These are phyloP conservation scores for Chrysopilus asiliformis DNA, from an alignment of 2,888 invertebrate genomes.

Conservation along the genomic window DNA sequence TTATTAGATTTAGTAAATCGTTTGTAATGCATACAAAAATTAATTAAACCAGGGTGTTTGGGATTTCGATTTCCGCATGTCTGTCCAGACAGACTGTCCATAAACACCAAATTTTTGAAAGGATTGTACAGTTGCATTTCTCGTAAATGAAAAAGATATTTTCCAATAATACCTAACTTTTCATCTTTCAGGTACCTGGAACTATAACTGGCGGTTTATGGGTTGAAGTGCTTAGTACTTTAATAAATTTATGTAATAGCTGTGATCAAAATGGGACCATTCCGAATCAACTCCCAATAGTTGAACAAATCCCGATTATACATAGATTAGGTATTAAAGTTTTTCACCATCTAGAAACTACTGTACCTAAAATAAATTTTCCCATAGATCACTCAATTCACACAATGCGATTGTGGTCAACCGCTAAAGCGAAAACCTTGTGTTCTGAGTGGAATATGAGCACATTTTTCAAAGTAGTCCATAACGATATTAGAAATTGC, in stretches of 20 bases:
- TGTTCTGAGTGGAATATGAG: conserved; percentile 64
- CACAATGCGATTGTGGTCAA: conserved; percentile 64
- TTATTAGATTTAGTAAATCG: too few relatives aligned
- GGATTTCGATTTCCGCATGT: conserved; percentile 11
- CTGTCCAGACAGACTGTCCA: too few relatives aligned
- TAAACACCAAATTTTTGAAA: too few relatives aligned
- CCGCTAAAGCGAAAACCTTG: conserved; percentile 54
- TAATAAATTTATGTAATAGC: conserved; percentile 59
- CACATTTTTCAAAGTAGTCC: conserved; percentile 55
- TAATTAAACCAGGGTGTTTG: too few relatives aligned
- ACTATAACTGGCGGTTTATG: conserved; percentile 30
- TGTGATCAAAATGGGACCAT: conserved; percentile 63
- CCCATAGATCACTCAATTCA: conserved; percentile 62
- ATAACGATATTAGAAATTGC: conserved; percentile 49
- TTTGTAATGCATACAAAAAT: too few relatives aligned
- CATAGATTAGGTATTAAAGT: conserved; percentile 28
- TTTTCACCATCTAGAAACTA: neutral
- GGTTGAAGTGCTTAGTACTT: conserved; percentile 46
- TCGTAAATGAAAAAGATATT: too few relatives aligned
- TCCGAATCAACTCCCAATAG: conserved; percentile 60
- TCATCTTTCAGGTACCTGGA: conserved; percentile 21
- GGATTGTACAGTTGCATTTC: too few relatives aligned
- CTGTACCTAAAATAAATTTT: neutral
- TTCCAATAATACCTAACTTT: too few relatives aligned
- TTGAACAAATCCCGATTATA: conserved; percentile 66